Conservation (phyloP, 2,888 invertebrate species). For the Papilio protenor region DNA sequence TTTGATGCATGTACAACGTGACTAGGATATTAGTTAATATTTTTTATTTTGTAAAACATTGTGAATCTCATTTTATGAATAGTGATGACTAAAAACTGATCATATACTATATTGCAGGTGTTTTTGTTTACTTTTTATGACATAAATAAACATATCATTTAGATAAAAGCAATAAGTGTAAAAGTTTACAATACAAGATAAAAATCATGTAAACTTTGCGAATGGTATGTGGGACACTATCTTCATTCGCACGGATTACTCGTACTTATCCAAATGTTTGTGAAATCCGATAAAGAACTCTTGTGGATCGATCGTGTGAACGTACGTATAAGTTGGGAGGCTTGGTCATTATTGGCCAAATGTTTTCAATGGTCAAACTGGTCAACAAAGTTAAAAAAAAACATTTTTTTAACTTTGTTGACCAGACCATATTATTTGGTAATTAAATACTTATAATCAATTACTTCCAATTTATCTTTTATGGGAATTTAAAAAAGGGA, state of each 20-base stretch:
- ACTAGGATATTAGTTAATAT: not conserved
- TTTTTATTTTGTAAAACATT: not conserved
- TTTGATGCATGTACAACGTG: not conserved
- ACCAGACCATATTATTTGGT: no score
- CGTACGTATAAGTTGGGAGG: not conserved
- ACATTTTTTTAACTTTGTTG: no score
- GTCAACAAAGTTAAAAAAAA: not conserved
- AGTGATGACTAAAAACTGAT: not conserved
- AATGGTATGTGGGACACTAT: constrained; percentile 9
- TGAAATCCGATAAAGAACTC: constrained; percentile 31
- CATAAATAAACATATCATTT: not conserved
- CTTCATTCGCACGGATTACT: constrained; percentile 25
- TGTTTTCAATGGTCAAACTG: not conserved
- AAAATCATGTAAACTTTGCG: not conserved
- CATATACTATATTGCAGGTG: not conserved
- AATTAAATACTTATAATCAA: no score
- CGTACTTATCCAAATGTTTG: constrained; percentile 28
- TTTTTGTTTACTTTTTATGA: not conserved
- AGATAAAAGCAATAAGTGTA: not conserved
- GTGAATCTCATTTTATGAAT: not conserved
- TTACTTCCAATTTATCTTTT: no score
- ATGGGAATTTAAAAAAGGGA: no score
- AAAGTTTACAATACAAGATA: constrained; percentile 14
- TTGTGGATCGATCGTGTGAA: constrained; percentile 30
- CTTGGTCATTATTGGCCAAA: not conserved